These are phyloP conservation scores for Pecten maximus DNA, from an alignment of 2,888 invertebrate genomes.

Conservation along the genomic window DNA sequence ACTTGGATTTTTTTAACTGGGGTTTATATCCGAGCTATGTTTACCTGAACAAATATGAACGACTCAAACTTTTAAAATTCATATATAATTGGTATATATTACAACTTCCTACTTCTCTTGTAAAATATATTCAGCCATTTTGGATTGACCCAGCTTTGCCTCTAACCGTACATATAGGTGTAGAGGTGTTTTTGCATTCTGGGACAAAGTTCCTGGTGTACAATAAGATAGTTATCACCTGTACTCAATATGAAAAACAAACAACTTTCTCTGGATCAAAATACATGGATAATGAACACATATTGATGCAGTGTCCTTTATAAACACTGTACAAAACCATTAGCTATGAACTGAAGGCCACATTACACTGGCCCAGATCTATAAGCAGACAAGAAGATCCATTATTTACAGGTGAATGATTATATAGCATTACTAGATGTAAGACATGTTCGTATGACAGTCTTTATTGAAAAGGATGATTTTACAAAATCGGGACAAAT, in stretches of 20 bases:
- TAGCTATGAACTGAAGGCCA: neutral
- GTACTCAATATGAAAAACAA: neutral
- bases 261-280: neutral
- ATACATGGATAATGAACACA: neutral
- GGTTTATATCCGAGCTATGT: neutral
- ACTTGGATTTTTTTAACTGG: neutral
- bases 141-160: slow-evolving; percentile 10
- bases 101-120: neutral
- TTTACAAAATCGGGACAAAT: too few relatives aligned
- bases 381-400: neutral
- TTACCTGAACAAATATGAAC: neutral
- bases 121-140: neutral
- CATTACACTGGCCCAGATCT: neutral
- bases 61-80: neutral
- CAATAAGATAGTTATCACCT: neutral
- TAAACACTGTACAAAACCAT: neutral
- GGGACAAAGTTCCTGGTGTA: neutral
- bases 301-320: slow-evolving; percentile 3
- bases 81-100: neutral
- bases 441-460: neutral
- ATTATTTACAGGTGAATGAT: slow-evolving; percentile 2
- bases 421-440: neutral
- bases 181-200: neutral
- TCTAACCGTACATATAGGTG: neutral
- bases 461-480: too few relatives aligned